Base-by-base conservation (phyloP, 2,113 vertebrate species). In the Phoxinus phoxinus region DNA sequence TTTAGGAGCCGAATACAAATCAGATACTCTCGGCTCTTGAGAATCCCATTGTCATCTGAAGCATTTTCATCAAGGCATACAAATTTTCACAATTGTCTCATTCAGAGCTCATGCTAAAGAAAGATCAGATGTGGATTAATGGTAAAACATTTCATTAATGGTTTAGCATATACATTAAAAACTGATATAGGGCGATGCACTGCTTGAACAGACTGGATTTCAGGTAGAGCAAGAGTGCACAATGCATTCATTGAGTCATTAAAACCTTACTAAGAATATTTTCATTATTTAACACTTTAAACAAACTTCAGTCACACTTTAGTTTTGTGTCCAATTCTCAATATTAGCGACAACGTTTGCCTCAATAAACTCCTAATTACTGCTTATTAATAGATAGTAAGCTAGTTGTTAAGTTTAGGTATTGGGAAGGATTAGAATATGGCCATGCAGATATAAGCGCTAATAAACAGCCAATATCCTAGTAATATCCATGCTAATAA, bases 41-140 rank as follows among this genome's bases (percentile, higher is more conserved):
- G 89, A 88, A 90, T 87, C 77, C 81, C 78, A 89, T 87, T 89
- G 88, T 91, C 81, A 88, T 88, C 84, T 88, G 84, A 83, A 88
- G 87, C 85, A 85, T 84, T 85, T 69, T 84, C 81, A 73, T 86
- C 79, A 86, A 79, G 79, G 85, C 84, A 77, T 63, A 83, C 83
- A 85, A 83, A 89, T 87, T 73, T 86, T 85, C 44, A 53, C 77
- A 56, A 86, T 85, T 84, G 77, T 81, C 61, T 87, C 85, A 63
- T 86, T 63, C 63, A 85, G 65, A 72, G 72, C 46, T 32, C 78
- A 80, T 56, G 59, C 51, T 81, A 72, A 78, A 76, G 48, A 65
- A 81, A 65, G 81, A 75, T 71, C 69, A 83, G 65, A 41, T 72
- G 81, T 58, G 48, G 65, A 37, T 56, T 81, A 69, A 81, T 32